Conservation (phyloP, 1,140 invertebrate species). For the Chironomus tepperi region DNA sequence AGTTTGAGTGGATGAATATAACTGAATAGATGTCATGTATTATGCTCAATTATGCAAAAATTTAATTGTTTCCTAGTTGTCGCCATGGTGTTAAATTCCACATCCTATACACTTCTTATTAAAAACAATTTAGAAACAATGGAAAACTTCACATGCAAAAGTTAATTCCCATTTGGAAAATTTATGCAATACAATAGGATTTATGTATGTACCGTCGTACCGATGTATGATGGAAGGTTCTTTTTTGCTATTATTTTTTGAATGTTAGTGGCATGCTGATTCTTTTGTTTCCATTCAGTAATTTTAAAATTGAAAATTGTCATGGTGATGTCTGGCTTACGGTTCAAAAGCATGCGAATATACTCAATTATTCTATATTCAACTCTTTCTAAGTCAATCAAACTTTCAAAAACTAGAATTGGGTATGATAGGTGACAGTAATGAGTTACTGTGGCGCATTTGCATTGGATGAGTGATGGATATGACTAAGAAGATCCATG, state of each 20-base stretch:
- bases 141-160: conserved; percentile 2
- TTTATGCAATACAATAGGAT: neutral
- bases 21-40: neutral
- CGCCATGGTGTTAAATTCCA: neutral
- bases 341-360: neutral
- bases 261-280: neutral
- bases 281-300: conserved; percentile 2
- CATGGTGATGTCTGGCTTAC: conserved; percentile 11
- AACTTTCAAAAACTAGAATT: neutral
- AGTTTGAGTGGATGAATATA: neutral
- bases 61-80: conserved; percentile 14
- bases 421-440: too few species aligned
- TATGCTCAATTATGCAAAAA: neutral
- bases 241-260: neutral
- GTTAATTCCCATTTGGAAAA: neutral
- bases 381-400: neutral
- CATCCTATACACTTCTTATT: neutral
- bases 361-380: neutral
- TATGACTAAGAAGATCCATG: too few species aligned
- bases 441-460: too few species aligned
- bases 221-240: neutral
- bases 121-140: neutral
- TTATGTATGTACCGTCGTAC: neutral
- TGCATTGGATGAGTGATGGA: too few species aligned
- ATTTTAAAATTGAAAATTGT: neutral